Evolutionary conservation across 2,113 vertebrate species (phyloP).

Genomic region (Acanthisitta chloris): DNA sequence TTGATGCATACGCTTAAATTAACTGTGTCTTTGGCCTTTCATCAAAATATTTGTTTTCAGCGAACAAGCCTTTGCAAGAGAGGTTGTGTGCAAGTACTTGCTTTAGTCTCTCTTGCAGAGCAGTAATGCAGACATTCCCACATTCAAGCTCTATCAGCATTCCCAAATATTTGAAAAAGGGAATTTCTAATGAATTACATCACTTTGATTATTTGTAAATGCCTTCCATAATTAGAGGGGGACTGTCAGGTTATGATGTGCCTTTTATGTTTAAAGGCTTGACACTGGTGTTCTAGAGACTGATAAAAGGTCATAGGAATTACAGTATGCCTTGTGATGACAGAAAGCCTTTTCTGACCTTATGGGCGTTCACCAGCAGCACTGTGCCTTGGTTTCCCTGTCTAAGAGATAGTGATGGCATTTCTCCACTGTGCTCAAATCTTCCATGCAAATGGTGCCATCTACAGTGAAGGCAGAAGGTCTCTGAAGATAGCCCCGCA

Average conservation of each 20-base stretch:
- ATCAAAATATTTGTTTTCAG: neutral
- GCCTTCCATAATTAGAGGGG: neutral
- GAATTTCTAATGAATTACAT: neutral
- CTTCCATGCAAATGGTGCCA: neutral
- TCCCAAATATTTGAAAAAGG: neutral
- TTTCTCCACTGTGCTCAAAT: neutral
- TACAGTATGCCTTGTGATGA: neutral
- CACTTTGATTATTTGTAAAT: neutral
- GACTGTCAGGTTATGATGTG: neutral
- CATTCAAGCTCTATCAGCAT: neutral
- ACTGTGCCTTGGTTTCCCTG: neutral
- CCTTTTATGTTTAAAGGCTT: neutral
- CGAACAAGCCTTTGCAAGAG: neutral
- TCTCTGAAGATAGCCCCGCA: neutral
- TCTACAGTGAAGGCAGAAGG: neutral
- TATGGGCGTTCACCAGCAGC: neutral
- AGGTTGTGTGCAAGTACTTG: neutral
- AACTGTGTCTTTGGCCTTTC: neutral
- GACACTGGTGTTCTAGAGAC: neutral
- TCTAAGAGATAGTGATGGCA: accelerated
- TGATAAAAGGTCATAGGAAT: neutral
- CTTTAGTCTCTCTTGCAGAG: neutral
- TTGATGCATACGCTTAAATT: neutral
- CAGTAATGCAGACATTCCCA: neutral
- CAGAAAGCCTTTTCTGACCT: neutral